Evolutionary conservation across 2,797 vertebrate species (phyloP).

Genomic region (Sebastiscus tertius): DNA sequence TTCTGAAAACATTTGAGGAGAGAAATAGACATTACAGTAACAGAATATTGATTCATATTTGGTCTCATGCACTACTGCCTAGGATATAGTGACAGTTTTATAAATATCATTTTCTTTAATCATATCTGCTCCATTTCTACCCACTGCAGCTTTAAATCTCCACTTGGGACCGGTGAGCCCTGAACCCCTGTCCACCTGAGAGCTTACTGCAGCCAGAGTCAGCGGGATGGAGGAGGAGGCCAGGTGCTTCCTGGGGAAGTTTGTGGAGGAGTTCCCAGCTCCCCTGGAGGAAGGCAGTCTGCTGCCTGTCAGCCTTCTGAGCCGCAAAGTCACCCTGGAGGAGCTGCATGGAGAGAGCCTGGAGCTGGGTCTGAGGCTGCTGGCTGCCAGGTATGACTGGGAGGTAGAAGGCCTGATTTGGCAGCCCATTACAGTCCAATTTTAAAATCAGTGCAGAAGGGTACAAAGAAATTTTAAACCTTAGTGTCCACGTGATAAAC

Average conservation of each 20-base stretch:
- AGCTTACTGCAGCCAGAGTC: slow-evolving; percentile 34
- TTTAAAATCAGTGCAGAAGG: neutral
- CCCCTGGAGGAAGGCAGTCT: slow-evolving; percentile 76
- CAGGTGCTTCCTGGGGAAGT: slow-evolving; percentile 71
- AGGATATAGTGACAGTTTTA: too few species aligned
- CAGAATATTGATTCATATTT: too few species aligned
- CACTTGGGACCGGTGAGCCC: neutral
- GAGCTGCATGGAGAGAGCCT: slow-evolving; percentile 88
- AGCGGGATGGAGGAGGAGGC: slow-evolving; percentile 44
- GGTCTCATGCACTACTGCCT: too few species aligned
- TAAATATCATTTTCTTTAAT: too few species aligned
- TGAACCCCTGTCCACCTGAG: neutral
- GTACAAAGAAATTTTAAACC: too few species aligned
- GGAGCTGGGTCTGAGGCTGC: slow-evolving; percentile 84
- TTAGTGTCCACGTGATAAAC: too few species aligned
- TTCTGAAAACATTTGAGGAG: too few species aligned
- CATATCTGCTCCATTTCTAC: too few species aligned
- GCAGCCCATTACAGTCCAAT: neutral
- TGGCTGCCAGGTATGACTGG: slow-evolving; percentile 82
- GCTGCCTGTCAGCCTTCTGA: slow-evolving; percentile 79
- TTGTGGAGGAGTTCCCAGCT: slow-evolving; percentile 85
- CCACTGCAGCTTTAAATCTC: neutral
- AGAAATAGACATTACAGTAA: too few species aligned
- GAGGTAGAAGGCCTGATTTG: neutral
- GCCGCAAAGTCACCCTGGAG: slow-evolving; percentile 74